Evolutionary conservation across 2,888 invertebrate genomes (phyloP), one percentile per base, ranked within the genome.

Genomic region (Drosophila meridionalis): DNA sequence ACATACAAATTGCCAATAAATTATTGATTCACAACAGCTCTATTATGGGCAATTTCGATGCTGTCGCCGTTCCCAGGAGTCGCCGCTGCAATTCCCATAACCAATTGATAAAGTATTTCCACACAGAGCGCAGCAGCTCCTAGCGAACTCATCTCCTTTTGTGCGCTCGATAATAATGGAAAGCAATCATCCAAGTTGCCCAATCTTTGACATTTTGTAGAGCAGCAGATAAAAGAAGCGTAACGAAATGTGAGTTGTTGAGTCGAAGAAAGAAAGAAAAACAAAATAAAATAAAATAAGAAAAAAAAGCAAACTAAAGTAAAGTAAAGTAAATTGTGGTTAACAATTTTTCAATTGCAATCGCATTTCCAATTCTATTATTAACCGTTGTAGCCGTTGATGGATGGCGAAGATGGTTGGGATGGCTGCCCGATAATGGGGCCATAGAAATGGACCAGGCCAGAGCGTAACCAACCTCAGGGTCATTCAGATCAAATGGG

Each of bases 261-360:
- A 6, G 20, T 28, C 26, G 28, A 52, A 26, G 20, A 2, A 26
- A 11, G n/a, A 4, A 11, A 11, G 4, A 38, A 43, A 9, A 43
- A 43, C 4, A 43, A 20, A 9, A 20, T 20, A 43, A n/a, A 8
- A 32, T n/a, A 32, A 5, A 45, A 12, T 12, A 6, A 9, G 11
- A 6, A 52, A 50, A n/a, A 50, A 50, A 9, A 50, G 32, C 50
- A 50, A 50, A 20, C 20, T 20, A 20, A 50, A 42, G 28, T 14
- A 66, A 60, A 53, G 48, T 47, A 72, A 69, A 76, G 57, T 62
- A 78, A 85, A 73, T 75, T 80, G 63, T 73, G 73, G 84, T 75
- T 75, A 78, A 73, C 73, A 75, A 83, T 82, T 81, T 73, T 85
- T 89, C 86, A 87, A 86, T 88, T 90, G 81, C 74, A 73, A 77